phyloP scores from a whole-genome alignment of 1,140 invertebrate species.

The Brachionus calyciflorus region DNA sequence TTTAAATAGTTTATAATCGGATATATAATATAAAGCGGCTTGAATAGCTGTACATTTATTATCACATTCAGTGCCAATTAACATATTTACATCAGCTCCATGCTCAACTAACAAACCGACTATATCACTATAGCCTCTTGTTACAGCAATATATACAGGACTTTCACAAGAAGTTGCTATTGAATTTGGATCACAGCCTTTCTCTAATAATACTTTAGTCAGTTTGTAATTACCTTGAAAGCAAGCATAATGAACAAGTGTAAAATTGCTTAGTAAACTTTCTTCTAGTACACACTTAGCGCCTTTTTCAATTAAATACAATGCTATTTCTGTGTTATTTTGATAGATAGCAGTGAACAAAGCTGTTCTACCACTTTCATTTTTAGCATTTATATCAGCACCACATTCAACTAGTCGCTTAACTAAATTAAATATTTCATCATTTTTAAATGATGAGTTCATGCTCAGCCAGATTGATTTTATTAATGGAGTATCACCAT shows the following conservation, averaged over 20 bases:
- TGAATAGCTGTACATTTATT: constrained; percentile 43
- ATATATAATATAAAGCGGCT: constrained; percentile 39
- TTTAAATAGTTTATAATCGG: constrained; percentile 44
- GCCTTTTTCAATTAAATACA: constrained; percentile 33
- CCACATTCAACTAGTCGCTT: constrained; percentile 2
- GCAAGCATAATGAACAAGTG: constrained; percentile 21
- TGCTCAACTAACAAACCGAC: constrained; percentile 73
- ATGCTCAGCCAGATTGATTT: constrained; percentile 18
- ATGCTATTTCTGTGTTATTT: constrained; percentile 36
- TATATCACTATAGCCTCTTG: constrained; percentile 76
- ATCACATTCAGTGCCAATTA: constrained; percentile 29
- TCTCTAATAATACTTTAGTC: constrained; percentile 23
- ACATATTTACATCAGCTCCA: constrained; percentile 71
- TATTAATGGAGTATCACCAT: constrained; percentile 42
- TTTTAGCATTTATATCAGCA: constrained; percentile 26
- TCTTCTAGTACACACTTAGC: neutral
- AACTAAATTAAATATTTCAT: constrained; percentile 3
- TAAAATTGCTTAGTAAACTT: neutral
- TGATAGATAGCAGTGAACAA: constrained; percentile 36
- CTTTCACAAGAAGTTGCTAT: constrained; percentile 61
- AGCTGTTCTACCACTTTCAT: constrained; percentile 11
- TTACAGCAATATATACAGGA: constrained; percentile 79
- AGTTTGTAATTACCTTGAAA: constrained; percentile 18
- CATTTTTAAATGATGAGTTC: neutral
- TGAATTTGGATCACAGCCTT: constrained; percentile 21